These are phyloP conservation scores for Drosophila kepulauana DNA, from an alignment of 1,140 invertebrate genomes.

Conservation along the genomic window DNA sequence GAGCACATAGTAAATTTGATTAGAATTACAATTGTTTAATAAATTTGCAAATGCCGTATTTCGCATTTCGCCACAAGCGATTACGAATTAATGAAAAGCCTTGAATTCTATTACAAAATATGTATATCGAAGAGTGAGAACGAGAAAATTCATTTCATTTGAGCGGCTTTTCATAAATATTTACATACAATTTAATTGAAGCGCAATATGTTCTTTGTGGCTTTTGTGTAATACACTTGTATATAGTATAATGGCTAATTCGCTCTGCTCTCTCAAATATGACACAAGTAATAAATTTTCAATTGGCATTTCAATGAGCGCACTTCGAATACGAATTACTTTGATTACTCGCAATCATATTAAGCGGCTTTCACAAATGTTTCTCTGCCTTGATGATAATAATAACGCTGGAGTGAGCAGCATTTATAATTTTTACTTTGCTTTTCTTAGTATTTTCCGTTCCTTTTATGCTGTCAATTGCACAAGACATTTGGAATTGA, in stretches of 20 bases:
- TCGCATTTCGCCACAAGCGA: slow-evolving; percentile 3
- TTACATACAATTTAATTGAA: slow-evolving; percentile 17
- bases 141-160: neutral
- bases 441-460: neutral
- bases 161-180: slow-evolving; percentile 9
- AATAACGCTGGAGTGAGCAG: neutral
- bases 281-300: slow-evolving; percentile 17
- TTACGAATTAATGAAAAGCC: slow-evolving; percentile 13
- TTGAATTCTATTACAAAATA: neutral
- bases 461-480: neutral
- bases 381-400: neutral
- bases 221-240: neutral
- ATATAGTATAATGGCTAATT: slow-evolving; percentile 1
- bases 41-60: slow-evolving; percentile 24
- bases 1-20: slow-evolving; percentile 45
- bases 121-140: neutral
- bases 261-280: neutral
- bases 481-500: neutral
- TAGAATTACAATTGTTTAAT: slow-evolving; percentile 48
- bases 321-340: slow-evolving; percentile 6
- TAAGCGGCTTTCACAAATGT: slow-evolving; percentile 4
- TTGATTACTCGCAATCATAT: neutral
- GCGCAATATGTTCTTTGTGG: no score
- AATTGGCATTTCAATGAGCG: slow-evolving; percentile 12
- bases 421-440: neutral